Evolutionary conservation across 2,888 invertebrate genomes (phyloP).

Genomic region (Pristionchus entomophagus): DNA sequence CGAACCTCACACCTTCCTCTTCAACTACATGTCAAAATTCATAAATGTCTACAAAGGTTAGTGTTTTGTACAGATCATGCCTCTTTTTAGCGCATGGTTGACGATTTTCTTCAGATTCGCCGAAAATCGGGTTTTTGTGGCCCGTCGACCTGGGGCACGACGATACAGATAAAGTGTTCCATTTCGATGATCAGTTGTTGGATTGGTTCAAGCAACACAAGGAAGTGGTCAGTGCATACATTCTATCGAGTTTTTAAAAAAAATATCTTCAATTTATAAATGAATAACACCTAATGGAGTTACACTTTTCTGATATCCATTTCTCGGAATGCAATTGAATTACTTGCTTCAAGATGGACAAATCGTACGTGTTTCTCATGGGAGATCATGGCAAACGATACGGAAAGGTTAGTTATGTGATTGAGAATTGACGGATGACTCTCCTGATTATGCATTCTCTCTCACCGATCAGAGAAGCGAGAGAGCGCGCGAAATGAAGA

Average conservation of each 20-base stretch:
- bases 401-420: constrained; percentile 20
- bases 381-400: constrained; percentile 32
- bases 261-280: no score
- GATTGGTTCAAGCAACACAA: constrained; percentile 56
- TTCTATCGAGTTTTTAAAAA: background rate
- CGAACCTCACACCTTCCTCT: background rate
- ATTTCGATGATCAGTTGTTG: constrained; percentile 60
- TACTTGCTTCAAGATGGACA: background rate
- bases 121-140: constrained; percentile 64
- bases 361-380: constrained; percentile 33
- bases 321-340: no score
- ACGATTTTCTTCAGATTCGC: constrained; percentile 46
- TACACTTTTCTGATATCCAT: no score
- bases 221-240: no score
- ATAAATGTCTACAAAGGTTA: background rate
- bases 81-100: background rate
- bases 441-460: no score
- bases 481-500: no score
- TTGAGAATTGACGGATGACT: no score
- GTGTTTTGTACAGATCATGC: background rate
- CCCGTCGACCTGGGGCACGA: constrained; percentile 58
- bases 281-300: no score
- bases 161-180: constrained; percentile 55
- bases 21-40: constrained; percentile 33
- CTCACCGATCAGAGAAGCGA: no score